Base-by-base conservation (phyloP, 1,140 invertebrate genomes). In the Saxidomus purpurata region DNA sequence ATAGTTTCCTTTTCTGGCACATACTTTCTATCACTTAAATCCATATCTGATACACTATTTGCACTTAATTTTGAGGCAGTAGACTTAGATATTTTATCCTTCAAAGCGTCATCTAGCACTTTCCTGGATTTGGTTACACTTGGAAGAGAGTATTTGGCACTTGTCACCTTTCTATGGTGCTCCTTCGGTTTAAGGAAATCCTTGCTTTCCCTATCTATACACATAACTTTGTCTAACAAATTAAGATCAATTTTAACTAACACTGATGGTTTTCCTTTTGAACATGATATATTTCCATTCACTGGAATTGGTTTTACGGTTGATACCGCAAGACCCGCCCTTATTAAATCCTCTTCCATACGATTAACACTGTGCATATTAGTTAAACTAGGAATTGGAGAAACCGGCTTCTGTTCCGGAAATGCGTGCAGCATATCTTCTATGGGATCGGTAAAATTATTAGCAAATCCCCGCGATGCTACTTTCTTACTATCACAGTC, bases 401-500 rank as follows among this genome's bases (percentile, higher is more conserved):
- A 88, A 1, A 88, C 22, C 1, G 86, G 86, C 34, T 63, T 81
- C 34, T 77, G 52, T 22, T 49, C 86, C 4, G 86, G 61, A 40
- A 88, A 88, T 2, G 59, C 43, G 15, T 69, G 22, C 0, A 88
- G 77, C 52, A 88, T 88, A 22, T 79, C 55, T 8, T 79, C 86
- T 34, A 77, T 88, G 17, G 76, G 47, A 71, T 81, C 86, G 22
- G 74, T 74, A 1, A 55, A 49, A 74, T 38, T 85, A 55, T 47
- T 25, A n/a, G 43, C 25, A 31, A 13, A 69, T 28, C 38, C n/a
- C 28, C 61, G 63, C 28, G 61, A 38, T 52, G 61, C 69, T 85
- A 28, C 25, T 85, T 85, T 85, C 13, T 43, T 85, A 76, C 31
- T 87, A 88, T 88, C 86, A 88, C 86, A 88, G 86, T 80, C 38